Evolutionary conservation across 2,888 invertebrate species (phyloP).

Genomic region (Bellardia pandia): DNA sequence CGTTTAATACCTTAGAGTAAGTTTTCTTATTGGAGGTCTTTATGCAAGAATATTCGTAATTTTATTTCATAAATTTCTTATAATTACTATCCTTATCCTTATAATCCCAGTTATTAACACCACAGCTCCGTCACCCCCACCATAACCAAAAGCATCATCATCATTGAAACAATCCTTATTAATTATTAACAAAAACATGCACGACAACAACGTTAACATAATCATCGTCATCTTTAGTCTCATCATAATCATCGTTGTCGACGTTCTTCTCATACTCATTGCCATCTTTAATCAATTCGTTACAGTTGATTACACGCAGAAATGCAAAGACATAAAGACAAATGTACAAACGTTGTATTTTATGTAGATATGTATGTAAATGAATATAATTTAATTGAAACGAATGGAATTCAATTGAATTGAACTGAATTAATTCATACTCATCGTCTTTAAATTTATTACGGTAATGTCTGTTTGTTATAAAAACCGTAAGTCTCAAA

Average conservation of each 20-base stretch:
- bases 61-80: not conserved
- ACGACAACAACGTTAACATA: not conserved
- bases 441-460: not conserved
- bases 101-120: not conserved
- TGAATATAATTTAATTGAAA: conserved; percentile 26
- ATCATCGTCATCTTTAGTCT: not conserved
- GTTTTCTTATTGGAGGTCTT: not conserved
- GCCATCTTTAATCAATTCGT: conserved; percentile 15
- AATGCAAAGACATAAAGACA: not conserved
- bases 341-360: not conserved
- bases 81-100: not conserved
- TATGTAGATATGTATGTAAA: conserved; percentile 23
- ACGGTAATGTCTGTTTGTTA: no score
- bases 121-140: not conserved
- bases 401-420: not conserved
- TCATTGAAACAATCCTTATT: not conserved
- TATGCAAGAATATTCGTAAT: not conserved
- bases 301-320: conserved; percentile 15
- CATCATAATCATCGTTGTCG: not conserved
- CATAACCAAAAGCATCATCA: not conserved
- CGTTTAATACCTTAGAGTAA: not conserved
- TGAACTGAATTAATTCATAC: not conserved
- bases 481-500: not conserved
- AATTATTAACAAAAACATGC: not conserved
- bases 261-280: not conserved